A percentile compares a stretch with the other conserved stretches of the same genome.
Conservation (phyloP, 1,140 invertebrate species). For the roundworm (Caenorhabditis elegans) region DNA sequence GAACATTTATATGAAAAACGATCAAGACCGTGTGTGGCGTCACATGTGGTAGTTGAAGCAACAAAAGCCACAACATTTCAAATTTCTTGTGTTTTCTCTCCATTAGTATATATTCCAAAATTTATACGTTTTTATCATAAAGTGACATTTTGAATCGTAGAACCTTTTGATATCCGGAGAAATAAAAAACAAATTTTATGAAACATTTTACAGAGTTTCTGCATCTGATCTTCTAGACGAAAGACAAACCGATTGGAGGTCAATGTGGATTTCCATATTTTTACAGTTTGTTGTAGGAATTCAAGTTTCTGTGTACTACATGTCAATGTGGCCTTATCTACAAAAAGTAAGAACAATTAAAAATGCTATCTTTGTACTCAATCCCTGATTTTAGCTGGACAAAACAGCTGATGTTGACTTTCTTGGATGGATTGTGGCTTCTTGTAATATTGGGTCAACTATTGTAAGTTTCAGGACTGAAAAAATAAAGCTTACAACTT, state of each 20-base stretch:
- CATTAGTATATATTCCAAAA: too few relatives aligned
- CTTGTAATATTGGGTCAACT: constrained; percentile 29
- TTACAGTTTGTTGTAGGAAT: background rate
- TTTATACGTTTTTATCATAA: too few relatives aligned
- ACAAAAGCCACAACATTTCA: too few relatives aligned
- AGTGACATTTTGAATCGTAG: too few relatives aligned
- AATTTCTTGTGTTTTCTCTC: too few relatives aligned
- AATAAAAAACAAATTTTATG: too few relatives aligned
- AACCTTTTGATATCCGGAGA: background rate
- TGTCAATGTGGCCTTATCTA: constrained; percentile 34
- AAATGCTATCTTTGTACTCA: too few relatives aligned
- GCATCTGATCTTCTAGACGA: background rate
- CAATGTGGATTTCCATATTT: constrained; percentile 8
- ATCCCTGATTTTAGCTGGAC: constrained; percentile 47
- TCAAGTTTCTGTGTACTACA: constrained; percentile 25
- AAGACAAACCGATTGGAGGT: background rate
- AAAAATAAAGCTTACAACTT: background rate
- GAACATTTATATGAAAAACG: too few relatives aligned
- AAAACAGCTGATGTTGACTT: constrained; percentile 40
- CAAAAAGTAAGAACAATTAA: background rate
- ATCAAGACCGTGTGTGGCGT: too few relatives aligned
- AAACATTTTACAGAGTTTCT: background rate
- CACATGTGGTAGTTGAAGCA: too few relatives aligned
- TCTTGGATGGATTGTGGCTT: constrained; percentile 42
- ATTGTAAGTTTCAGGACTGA: background rate